Evolutionary conservation across 2,797 vertebrate genomes (phyloP), one percentile per base, ranked within the genome.

Genomic region (Xiphophorus birchmanni): DNA sequence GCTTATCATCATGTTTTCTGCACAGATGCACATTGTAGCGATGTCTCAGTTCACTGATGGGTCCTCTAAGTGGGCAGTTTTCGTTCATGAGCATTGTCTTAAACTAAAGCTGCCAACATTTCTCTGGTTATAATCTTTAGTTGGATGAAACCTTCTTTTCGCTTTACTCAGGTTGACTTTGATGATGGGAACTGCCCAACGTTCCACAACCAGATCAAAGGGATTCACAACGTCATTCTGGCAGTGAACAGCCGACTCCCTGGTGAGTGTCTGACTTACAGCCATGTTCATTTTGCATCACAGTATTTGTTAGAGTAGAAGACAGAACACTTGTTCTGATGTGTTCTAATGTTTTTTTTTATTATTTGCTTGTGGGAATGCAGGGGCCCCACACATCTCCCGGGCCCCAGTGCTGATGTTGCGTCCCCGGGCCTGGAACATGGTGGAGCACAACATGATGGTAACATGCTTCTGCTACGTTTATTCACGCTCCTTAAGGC

Each of bases 141-240:
- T 40, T 29, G 47, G n/a, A 63, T 29, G 13, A 65, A 1, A 15
- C 1, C 18, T 29, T 79, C 21, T 80, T 69, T 65, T 83, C 74
- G 74, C 48, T 78, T 80, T 44, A 8, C 23, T 1, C 87, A 96
- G 96, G 92, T 97, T 73, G 96, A 97, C 91, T 97, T 96, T 84
- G 96, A 97, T 81, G 96, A 97, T 87, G 95, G 96, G 13, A 97
- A 97, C 87, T 96, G 95, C 56, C 96, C 96, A 0, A 96, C 95
- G 0, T 96, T 92, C 86, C 82, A 80, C 89, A 97, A 96, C 90
- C 96, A 97, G 89, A 95, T 97, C 71, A 96, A 93, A 90, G 96
- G 96, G 69, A 93, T 97, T 82, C 91, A 93, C 84, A 97, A 96
- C 74, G 93, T 97, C 44, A 87, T 89, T 52, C 93, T 91, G 86